These are phyloP conservation scores for Eustalomyia histrio DNA, from an alignment of 2,888 invertebrate species.

Conservation along the genomic window DNA sequence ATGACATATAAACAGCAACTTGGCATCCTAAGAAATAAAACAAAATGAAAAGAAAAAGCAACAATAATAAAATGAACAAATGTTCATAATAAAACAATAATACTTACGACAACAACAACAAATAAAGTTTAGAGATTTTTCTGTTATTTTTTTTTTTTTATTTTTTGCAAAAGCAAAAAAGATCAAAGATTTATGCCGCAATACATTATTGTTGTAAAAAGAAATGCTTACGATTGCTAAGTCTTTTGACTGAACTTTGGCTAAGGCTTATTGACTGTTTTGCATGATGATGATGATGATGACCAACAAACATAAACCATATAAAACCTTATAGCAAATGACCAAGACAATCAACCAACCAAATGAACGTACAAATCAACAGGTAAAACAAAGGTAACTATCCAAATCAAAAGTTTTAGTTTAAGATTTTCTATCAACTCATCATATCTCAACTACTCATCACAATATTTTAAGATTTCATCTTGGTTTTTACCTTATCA, in stretches of 20 bases:
- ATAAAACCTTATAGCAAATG: neutral
- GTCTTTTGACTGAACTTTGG: constrained; percentile 46
- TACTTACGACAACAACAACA: constrained; percentile 45
- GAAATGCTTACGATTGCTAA: constrained; percentile 11
- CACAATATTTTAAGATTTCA: neutral
- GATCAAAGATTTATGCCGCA: constrained; percentile 22
- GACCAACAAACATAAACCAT: neutral
- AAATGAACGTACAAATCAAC: neutral
- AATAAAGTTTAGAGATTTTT: constrained; percentile 33
- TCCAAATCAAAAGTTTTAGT: neutral
- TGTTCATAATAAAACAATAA: constrained; percentile 56
- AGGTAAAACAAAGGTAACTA: neutral
- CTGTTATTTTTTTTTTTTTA: constrained; percentile 1
- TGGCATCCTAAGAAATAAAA: constrained; percentile 3
- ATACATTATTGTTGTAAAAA: neutral
- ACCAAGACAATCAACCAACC: neutral
- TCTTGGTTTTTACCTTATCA: neutral
- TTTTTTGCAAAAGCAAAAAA: constrained; percentile 14
- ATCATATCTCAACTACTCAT: neutral
- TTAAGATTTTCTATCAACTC: constrained; percentile 1
- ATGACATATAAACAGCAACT: constrained; percentile 30
- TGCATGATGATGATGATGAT: constrained; percentile 47
- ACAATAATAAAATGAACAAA: constrained; percentile 53
- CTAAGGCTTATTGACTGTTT: constrained; percentile 54
- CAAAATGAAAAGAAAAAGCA: constrained; percentile 34